Evolutionary conservation across 1,140 invertebrate species (phyloP).

Genomic region (Ceratina japonica): DNA sequence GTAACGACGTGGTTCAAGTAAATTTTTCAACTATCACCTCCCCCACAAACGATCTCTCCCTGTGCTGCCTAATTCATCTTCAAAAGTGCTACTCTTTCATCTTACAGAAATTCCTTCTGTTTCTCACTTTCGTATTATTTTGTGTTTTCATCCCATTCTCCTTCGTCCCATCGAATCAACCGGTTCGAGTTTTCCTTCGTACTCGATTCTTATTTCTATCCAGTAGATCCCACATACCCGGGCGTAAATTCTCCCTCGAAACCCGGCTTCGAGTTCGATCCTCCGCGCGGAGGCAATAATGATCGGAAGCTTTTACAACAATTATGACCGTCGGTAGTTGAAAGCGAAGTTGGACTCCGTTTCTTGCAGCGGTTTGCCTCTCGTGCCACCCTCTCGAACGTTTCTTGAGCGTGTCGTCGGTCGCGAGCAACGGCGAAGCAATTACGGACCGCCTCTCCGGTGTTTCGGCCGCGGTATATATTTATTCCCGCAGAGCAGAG

Average conservation of each 20-base stretch:
- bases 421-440: constrained; percentile 2
- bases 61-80: neutral
- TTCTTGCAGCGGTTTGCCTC: neutral
- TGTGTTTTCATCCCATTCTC: neutral
- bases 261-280: constrained; percentile 39
- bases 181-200: neutral
- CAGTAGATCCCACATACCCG: neutral
- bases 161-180: neutral
- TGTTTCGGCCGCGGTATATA: constrained; percentile 18
- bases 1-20: neutral
- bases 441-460: neutral
- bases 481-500: neutral
- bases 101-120: neutral
- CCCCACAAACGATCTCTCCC: no score
- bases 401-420: constrained; percentile 6
- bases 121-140: neutral
- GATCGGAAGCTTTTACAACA: constrained; percentile 49
- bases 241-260: neutral
- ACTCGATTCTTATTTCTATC: no score
- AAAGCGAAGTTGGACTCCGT: constrained; percentile 21
- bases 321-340: constrained; percentile 46
- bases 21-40: neutral
- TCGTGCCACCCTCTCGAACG: constrained; percentile 19
- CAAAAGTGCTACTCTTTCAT: neutral
- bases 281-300: constrained; percentile 34